Evolutionary conservation across 2,113 vertebrate genomes (phyloP).

Genomic region (Pelecanus crispus): DNA sequence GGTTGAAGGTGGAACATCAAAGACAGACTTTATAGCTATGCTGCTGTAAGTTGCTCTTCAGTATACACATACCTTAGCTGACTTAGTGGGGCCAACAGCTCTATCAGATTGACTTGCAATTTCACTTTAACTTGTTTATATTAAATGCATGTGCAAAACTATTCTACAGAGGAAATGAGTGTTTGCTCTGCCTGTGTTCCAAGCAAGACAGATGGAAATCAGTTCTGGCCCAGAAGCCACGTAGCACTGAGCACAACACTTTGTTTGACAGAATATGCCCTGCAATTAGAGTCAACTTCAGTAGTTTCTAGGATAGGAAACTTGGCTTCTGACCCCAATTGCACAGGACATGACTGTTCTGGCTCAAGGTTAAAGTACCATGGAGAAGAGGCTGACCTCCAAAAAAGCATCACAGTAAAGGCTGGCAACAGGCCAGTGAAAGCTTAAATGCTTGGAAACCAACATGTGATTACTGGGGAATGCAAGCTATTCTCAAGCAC

Average conservation of each 20-base stretch:
- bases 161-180: background rate
- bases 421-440: background rate
- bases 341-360: background rate
- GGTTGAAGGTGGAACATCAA: background rate
- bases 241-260: background rate
- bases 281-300: background rate
- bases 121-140: background rate
- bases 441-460: background rate
- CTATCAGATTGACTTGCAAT: background rate
- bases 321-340: conserved; percentile 1
- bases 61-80: background rate
- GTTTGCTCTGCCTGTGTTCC: background rate
- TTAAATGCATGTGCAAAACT: background rate
- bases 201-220: conserved; percentile 20
- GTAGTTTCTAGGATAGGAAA: background rate
- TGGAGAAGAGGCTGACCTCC: background rate
- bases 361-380: conserved; percentile 13
- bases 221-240: background rate
- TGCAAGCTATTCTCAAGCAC: background rate
- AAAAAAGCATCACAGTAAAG: background rate
- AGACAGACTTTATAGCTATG: background rate
- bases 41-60: background rate
- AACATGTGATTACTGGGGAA: background rate
- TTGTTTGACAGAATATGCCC: background rate
- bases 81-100: background rate